phyloP scores from a whole-genome alignment of 2,888 invertebrate species.

The Mylabris sibirica region DNA sequence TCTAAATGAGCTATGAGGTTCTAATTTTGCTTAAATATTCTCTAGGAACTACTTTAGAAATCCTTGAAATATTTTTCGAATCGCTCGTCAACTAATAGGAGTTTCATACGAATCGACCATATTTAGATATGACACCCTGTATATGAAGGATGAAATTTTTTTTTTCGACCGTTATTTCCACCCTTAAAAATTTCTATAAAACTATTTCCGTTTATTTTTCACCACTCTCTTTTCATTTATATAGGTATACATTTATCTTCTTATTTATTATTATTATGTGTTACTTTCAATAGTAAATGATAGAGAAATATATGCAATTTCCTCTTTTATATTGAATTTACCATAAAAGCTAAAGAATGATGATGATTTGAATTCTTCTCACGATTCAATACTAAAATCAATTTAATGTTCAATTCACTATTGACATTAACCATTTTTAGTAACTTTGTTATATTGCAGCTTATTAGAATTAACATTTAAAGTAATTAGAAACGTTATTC shows the following conservation, averaged over 20 bases:
- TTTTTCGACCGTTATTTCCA: background rate
- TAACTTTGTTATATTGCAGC: background rate
- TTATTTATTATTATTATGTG: background rate
- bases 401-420: background rate
- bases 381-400: background rate
- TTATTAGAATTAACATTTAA: background rate
- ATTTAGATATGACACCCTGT: too few relatives aligned
- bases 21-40: too few relatives aligned
- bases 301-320: background rate
- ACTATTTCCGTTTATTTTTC: constrained; percentile 3
- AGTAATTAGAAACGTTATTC: background rate
- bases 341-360: background rate
- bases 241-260: background rate
- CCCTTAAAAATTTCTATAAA: background rate
- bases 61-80: too few relatives aligned
- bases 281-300: background rate
- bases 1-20: too few relatives aligned
- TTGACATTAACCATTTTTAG: background rate
- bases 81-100: too few relatives aligned
- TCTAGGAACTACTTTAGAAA: too few relatives aligned
- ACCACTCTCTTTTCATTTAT: background rate
- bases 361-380: constrained; percentile 3
- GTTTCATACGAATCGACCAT: too few relatives aligned
- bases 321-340: constrained; percentile 2
- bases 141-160: too few relatives aligned